Evolutionary conservation across 2,888 invertebrate species (phyloP).

Genomic region (Cryptus viduatorius): DNA sequence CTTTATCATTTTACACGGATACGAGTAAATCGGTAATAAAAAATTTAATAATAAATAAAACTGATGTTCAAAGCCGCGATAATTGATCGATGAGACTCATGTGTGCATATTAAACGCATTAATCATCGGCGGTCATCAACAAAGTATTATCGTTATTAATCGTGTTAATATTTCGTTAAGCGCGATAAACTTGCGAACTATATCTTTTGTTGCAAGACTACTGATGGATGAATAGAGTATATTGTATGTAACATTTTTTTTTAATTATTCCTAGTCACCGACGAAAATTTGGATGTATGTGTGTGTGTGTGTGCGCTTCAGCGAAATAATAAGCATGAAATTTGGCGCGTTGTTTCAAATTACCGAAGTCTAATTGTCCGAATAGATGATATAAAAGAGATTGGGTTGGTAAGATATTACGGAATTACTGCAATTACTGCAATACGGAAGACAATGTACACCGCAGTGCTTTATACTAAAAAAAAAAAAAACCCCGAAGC

Average conservation of each 20-base stretch:
- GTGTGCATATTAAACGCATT: background rate
- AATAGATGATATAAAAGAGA: background rate
- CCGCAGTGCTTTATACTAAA: slow-evolving; percentile 41
- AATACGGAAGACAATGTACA: slow-evolving; percentile 56
- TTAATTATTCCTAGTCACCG: slow-evolving; percentile 55
- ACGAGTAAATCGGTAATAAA: slow-evolving; percentile 2
- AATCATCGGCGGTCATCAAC: slow-evolving; percentile 43
- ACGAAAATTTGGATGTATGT: slow-evolving; percentile 29
- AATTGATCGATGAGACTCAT: background rate
- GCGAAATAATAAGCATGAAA: slow-evolving; percentile 44
- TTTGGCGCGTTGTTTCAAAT: slow-evolving; percentile 38
- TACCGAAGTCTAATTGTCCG: background rate
- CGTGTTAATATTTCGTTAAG: slow-evolving; percentile 62
- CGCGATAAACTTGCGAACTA: background rate
- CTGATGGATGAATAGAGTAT: slow-evolving; percentile 34
- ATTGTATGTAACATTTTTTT: no score
- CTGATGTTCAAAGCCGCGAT: slow-evolving; percentile 1
- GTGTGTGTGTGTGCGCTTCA: slow-evolving; percentile 2
- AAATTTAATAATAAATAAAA: no score
- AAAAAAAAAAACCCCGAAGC: slow-evolving; percentile 1
- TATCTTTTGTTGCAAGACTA: slow-evolving; percentile 43
- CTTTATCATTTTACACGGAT: background rate
- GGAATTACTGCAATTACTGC: slow-evolving; percentile 6
- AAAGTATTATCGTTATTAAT: slow-evolving; percentile 75
- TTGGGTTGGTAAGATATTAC: slow-evolving; percentile 23